A percentile compares a stretch with the other conserved stretches of the same genome.
Conservation (phyloP, 2,113 vertebrate genomes). For the Bubo bubo region DNA sequence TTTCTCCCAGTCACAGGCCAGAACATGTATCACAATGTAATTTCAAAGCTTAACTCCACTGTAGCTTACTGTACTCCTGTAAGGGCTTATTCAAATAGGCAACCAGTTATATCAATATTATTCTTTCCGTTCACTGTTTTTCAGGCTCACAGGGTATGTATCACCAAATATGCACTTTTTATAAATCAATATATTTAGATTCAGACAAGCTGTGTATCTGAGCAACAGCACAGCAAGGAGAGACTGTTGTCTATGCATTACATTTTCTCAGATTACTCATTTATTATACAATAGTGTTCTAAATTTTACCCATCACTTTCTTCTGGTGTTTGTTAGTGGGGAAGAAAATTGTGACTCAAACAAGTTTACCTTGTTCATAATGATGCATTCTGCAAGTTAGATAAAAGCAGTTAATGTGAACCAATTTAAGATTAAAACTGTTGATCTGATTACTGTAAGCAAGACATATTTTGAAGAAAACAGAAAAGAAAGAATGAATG, state of each 20-base stretch:
- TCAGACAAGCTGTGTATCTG: slow-evolving; percentile 58
- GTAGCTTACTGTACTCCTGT: not conserved
- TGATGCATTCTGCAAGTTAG: not conserved
- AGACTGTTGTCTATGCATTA: slow-evolving; percentile 29
- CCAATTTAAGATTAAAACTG: not conserved
- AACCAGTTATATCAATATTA: not conserved
- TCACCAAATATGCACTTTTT: slow-evolving; percentile 39
- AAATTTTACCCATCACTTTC: slow-evolving; percentile 34
- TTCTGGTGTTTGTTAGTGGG: not conserved
- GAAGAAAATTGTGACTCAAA: not conserved
- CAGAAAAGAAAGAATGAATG: not conserved
- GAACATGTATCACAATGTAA: not conserved
- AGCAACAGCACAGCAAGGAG: slow-evolving; percentile 54
- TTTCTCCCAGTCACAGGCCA: not conserved
- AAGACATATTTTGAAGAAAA: not conserved
- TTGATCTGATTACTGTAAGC: not conserved
- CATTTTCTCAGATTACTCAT: slow-evolving; percentile 56
- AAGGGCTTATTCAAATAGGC: not conserved
- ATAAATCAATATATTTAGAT: slow-evolving; percentile 52
- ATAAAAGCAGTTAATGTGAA: not conserved
- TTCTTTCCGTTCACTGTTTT: not conserved
- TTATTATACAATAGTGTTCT: slow-evolving; percentile 60
- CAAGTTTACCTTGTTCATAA: not conserved
- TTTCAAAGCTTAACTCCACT: not conserved
- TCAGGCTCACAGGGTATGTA: not conserved